Percentiles rank a stretch among this genome's conserved stretches.
phyloP scores from a whole-genome alignment of 2,888 invertebrate genomes.

The Volucella inanis region DNA sequence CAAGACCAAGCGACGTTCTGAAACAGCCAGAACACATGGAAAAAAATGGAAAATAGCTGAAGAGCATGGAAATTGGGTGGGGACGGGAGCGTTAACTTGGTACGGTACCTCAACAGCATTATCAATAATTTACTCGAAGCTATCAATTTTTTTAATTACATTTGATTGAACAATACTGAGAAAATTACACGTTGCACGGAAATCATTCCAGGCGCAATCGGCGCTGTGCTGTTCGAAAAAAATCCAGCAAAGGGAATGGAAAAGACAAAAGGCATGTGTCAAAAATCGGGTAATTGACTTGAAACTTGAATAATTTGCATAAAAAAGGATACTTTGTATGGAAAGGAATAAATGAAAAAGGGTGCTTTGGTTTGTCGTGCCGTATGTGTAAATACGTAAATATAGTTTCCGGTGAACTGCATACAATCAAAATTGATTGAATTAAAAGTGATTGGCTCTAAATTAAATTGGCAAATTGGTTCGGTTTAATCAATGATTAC shows the following conservation, averaged over 20 bases:
- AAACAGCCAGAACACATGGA: not conserved
- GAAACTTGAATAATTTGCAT: slow-evolving; percentile 48
- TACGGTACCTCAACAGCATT: slow-evolving; percentile 29
- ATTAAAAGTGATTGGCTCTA: no score
- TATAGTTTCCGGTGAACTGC: no score
- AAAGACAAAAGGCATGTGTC: slow-evolving; percentile 18
- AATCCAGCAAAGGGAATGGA: not conserved
- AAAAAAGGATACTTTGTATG: slow-evolving; percentile 8
- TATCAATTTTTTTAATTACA: slow-evolving; percentile 45
- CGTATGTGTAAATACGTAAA: no score
- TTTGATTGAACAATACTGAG: slow-evolving; percentile 44
- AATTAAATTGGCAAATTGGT: no score
- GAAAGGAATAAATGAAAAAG: no score
- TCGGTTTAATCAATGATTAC: no score
- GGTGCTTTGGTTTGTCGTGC: no score
- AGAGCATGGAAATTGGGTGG: not conserved
- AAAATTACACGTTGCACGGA: slow-evolving; percentile 23
- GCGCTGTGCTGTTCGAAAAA: slow-evolving; percentile 1
- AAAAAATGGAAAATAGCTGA: not conserved
- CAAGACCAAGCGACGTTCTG: not conserved
- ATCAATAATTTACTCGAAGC: slow-evolving; percentile 47
- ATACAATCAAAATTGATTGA: no score
- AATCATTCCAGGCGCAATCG: slow-evolving; percentile 5
- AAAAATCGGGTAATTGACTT: slow-evolving; percentile 56
- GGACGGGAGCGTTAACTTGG: no score